phyloP scores from a whole-genome alignment of 2,113 vertebrate species.

The Onychorhynchus coronatus region DNA sequence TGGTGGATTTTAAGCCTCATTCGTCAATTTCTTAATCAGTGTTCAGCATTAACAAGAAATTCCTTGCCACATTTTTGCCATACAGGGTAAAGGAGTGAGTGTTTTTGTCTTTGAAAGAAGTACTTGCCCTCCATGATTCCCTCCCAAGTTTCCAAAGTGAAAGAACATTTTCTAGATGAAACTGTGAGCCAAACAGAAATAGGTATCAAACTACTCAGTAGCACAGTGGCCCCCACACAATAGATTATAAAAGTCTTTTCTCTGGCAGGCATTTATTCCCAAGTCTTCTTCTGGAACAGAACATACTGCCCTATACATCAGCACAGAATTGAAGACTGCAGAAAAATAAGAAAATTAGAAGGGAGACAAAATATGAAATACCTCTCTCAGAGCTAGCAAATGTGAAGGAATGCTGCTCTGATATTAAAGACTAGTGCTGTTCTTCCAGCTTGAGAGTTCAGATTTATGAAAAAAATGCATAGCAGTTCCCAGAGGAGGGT shows the following conservation, averaged over 20 bases:
- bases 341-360: constrained; percentile 48
- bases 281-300: constrained; percentile 44
- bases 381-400: background rate
- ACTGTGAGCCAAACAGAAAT: constrained; percentile 23
- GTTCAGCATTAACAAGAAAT: background rate
- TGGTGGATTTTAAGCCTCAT: background rate
- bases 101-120: background rate
- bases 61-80: background rate
- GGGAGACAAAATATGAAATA: background rate
- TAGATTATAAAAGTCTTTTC: background rate
- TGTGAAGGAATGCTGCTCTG: background rate
- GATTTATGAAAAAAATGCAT: background rate
- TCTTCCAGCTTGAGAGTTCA: constrained; percentile 22
- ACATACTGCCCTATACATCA: constrained; percentile 31
- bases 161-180: background rate
- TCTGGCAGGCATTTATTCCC: constrained; percentile 30
- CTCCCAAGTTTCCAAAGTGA: background rate
- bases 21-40: background rate
- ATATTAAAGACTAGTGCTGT: background rate
- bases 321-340: constrained; percentile 7
- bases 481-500: background rate
- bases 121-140: background rate
- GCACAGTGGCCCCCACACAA: background rate
- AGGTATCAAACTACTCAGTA: constrained; percentile 5
- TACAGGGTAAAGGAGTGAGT: background rate